Evolutionary conservation across 2,797 vertebrate species (phyloP).

Genomic region (Sciurus carolinensis): DNA sequence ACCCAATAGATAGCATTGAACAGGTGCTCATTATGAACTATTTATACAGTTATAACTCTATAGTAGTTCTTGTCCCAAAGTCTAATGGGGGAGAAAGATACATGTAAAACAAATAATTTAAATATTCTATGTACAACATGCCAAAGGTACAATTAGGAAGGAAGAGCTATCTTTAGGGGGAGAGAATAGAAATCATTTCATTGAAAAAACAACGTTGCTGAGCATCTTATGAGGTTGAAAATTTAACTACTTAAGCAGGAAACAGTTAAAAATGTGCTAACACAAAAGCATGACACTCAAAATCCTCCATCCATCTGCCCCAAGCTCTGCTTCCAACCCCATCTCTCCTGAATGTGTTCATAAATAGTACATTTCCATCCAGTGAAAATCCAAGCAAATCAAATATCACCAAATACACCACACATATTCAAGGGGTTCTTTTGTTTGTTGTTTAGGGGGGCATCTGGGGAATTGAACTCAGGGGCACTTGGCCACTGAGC

Average conservation of each 20-base stretch:
- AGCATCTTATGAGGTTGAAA: slow-evolving; percentile 1
- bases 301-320: not conserved
- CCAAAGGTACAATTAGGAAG: not conserved
- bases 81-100: not conserved
- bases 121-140: slow-evolving; percentile 12
- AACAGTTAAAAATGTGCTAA: not conserved
- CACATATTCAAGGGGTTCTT: not conserved
- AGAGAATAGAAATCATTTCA: not conserved
- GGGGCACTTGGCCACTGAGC: too few relatives aligned
- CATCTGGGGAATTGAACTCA: too few relatives aligned
- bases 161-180: not conserved
- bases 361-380: not conserved
- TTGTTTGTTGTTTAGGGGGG: too few relatives aligned
- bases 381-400: not conserved
- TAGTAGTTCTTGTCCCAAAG: not conserved
- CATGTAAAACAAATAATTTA: slow-evolving; percentile 29
- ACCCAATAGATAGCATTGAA: not conserved
- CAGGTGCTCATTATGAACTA: not conserved
- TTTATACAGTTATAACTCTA: not conserved
- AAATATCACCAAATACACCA: not conserved
- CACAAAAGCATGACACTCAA: not conserved
- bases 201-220: not conserved
- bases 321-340: not conserved
- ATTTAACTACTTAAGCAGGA: not conserved
- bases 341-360: not conserved